These are phyloP conservation scores for Orchesella flavescens DNA, from an alignment of 2,888 invertebrate species.

Conservation along the genomic window DNA sequence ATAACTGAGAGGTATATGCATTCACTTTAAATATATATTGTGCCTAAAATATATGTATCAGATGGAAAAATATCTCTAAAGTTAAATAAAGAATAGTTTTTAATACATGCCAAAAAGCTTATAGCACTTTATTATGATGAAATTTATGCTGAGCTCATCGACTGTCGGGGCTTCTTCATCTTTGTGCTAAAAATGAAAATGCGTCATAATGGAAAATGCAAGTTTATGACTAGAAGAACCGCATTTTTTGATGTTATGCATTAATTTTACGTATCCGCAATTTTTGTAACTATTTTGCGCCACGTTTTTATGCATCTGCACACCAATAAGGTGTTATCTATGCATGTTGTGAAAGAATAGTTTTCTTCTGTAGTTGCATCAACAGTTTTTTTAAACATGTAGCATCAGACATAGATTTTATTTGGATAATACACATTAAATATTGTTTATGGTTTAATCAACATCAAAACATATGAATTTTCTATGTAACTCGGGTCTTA, in stretches of 20 bases:
- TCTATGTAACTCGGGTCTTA: constrained; percentile 40
- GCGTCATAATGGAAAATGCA: not conserved
- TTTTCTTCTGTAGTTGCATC: not conserved
- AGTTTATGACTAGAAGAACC: too few relatives aligned
- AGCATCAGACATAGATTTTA: constrained; percentile 57
- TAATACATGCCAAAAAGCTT: too few relatives aligned
- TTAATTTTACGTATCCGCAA: too few relatives aligned
- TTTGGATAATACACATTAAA: constrained; percentile 54
- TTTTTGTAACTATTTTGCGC: too few relatives aligned
- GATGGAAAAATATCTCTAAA: not conserved
- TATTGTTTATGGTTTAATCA: constrained; percentile 36
- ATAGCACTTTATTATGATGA: not conserved
- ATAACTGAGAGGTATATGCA: not conserved
- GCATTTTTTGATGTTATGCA: too few relatives aligned
- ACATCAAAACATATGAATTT: constrained; percentile 49
- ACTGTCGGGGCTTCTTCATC: too few relatives aligned
- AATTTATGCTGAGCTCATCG: not conserved
- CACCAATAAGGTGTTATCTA: too few relatives aligned
- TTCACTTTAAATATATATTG: not conserved
- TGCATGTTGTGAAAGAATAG: too few relatives aligned
- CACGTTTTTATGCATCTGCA: too few relatives aligned
- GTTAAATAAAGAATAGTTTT: not conserved
- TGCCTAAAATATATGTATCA: not conserved
- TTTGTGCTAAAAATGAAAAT: not conserved
- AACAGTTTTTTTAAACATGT: constrained; percentile 3